Conservation (phyloP, 1,140 invertebrate genomes). For the Xylocopa sonorina region DNA sequence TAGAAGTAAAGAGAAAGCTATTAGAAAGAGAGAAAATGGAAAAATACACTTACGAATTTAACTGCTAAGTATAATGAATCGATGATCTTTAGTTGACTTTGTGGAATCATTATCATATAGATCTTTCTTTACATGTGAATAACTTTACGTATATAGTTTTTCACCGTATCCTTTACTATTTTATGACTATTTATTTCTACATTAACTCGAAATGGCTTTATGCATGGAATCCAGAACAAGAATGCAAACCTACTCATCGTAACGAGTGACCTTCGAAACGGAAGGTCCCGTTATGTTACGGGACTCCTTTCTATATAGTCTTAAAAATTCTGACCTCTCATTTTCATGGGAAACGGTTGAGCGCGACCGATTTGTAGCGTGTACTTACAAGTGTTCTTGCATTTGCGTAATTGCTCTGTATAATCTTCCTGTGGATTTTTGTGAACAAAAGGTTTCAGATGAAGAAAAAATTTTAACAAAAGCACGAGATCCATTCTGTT, state of each 20-base stretch:
- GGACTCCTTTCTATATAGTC: slow-evolving; percentile 30
- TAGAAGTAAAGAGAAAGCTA: no score
- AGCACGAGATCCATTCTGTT: background rate
- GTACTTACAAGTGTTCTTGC: background rate
- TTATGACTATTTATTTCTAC: no score
- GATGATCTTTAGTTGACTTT: no score
- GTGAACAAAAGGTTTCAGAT: background rate
- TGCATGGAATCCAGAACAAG: slow-evolving; percentile 12
- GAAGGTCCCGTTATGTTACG: slow-evolving; percentile 51
- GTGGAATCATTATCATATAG: no score
- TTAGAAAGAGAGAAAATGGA: no score
- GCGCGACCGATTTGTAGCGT: background rate
- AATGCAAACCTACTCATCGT: slow-evolving; percentile 36
- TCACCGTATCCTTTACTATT: background rate
- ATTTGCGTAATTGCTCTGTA: background rate
- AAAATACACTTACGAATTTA: no score
- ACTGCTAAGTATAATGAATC: no score
- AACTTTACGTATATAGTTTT: background rate
- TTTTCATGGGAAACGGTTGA: background rate
- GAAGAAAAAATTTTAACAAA: background rate
- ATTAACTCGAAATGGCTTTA: background rate
- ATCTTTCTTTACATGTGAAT: background rate
- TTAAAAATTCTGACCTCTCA: slow-evolving; percentile 16
- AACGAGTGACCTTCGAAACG: slow-evolving; percentile 47
- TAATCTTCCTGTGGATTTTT: no score